These are phyloP conservation scores for Hipparchia semele DNA, from an alignment of 2,888 invertebrate species.

Conservation along the genomic window DNA sequence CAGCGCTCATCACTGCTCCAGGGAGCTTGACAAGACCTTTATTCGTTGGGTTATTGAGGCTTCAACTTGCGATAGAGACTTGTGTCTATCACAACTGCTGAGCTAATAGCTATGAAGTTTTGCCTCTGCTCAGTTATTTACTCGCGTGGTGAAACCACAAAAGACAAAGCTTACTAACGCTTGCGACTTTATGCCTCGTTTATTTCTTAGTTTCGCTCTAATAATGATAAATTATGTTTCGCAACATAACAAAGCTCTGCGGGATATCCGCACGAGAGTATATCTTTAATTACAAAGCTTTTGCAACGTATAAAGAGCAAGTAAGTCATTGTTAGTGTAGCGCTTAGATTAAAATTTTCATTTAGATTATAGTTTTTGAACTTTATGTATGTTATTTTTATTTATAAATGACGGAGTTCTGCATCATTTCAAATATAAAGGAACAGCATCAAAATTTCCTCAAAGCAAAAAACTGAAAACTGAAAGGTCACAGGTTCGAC, in stretches of 20 bases:
- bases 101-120: not conserved
- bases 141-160: conserved; percentile 3
- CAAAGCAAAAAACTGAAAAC: too few species aligned
- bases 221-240: conserved; percentile 27
- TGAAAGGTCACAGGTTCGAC: too few species aligned
- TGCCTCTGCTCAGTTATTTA: not conserved
- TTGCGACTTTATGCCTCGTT: conserved; percentile 21
- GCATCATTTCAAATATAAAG: too few species aligned
- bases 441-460: too few species aligned
- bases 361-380: conserved; percentile 1
- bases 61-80: too few species aligned
- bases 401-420: too few species aligned
- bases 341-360: conserved; percentile 21
- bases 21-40: too few species aligned
- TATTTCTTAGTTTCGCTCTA: conserved; percentile 28
- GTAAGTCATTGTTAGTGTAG: conserved; percentile 23
- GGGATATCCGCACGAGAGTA: conserved; percentile 27
- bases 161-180: conserved; percentile 13
- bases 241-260: conserved; percentile 24
- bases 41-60: too few species aligned
- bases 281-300: conserved; percentile 27
- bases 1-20: too few species aligned
- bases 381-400: too few species aligned
- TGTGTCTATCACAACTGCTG: too few species aligned
- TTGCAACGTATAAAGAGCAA: conserved; percentile 20